Evolutionary conservation across 2,113 vertebrate species (phyloP).

Genomic region (Vimba vimba): DNA sequence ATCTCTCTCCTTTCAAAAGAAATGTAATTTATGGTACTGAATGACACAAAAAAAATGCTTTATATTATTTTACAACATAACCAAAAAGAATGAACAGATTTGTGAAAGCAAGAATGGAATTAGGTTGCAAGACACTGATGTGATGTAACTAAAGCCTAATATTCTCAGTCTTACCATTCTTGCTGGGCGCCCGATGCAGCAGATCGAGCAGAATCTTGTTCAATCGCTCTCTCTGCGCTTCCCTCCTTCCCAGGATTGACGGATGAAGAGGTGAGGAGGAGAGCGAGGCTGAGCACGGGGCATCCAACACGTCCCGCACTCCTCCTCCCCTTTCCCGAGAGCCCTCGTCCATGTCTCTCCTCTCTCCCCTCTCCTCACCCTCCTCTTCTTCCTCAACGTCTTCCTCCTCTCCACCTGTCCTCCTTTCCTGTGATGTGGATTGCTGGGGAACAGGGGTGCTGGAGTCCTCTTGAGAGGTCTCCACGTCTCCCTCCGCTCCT

Average conservation of each 20-base stretch:
- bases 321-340: constrained; percentile 64
- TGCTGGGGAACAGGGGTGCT: constrained; percentile 51
- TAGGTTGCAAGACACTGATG: background rate
- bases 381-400: constrained; percentile 63
- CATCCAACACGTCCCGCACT: constrained; percentile 68
- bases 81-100: background rate
- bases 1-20: too few species aligned
- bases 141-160: background rate
- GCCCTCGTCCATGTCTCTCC: constrained; percentile 74
- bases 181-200: constrained; percentile 92
- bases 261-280: constrained; percentile 73
- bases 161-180: constrained; percentile 81
- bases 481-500: constrained; percentile 63
- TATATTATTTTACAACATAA: background rate
- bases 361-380: constrained; percentile 75
- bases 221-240: constrained; percentile 88
- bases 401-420: constrained; percentile 65
- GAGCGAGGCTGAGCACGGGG: constrained; percentile 62
- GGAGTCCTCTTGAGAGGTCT: constrained; percentile 60
- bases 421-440: constrained; percentile 45
- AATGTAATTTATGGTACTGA: background rate
- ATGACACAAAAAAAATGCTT: background rate
- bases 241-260: constrained; percentile 79
- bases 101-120: background rate
- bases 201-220: constrained; percentile 93